Percentiles rank a stretch among this genome's conserved stretches.
phyloP scores from a whole-genome alignment of 2,888 invertebrate species.

The Ennomos erosarius region DNA sequence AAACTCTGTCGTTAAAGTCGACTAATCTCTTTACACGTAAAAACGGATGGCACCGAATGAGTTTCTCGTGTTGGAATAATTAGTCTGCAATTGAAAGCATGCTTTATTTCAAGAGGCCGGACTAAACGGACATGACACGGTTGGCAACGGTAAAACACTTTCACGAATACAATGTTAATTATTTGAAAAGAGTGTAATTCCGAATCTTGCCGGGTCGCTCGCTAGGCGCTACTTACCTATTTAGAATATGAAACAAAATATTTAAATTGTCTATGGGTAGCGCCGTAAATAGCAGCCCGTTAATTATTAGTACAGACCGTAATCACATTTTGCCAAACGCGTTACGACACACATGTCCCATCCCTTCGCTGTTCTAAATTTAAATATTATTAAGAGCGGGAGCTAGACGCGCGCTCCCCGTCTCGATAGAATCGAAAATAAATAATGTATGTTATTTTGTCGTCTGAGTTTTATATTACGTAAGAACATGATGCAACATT shows the following conservation, averaged over 20 bases:
- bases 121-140: slow-evolving; percentile 79
- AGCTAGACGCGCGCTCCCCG: slow-evolving; percentile 73
- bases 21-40: slow-evolving; percentile 84
- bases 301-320: slow-evolving; percentile 82
- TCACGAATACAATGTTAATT: slow-evolving; percentile 77
- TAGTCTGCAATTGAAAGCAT: slow-evolving; percentile 84
- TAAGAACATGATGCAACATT: slow-evolving; percentile 22
- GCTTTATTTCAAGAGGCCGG: slow-evolving; percentile 81
- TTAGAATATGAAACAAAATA: slow-evolving; percentile 67
- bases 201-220: slow-evolving; percentile 51
- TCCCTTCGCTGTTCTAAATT: slow-evolving; percentile 84
- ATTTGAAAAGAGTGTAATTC: slow-evolving; percentile 71
- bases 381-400: slow-evolving; percentile 80
- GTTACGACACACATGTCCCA: slow-evolving; percentile 84
- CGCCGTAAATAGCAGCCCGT: slow-evolving; percentile 79
- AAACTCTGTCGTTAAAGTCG: slow-evolving; percentile 75
- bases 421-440: slow-evolving; percentile 69
- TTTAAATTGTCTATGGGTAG: slow-evolving; percentile 58
- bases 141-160: slow-evolving; percentile 82
- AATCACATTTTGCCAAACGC: slow-evolving; percentile 85
- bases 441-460: slow-evolving; percentile 71
- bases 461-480: slow-evolving; percentile 22
- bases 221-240: slow-evolving; percentile 45
- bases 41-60: slow-evolving; percentile 79
- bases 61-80: slow-evolving; percentile 84